Base-by-base conservation (phyloP, 1,140 invertebrate genomes). In the Drosophila takahashii region DNA sequence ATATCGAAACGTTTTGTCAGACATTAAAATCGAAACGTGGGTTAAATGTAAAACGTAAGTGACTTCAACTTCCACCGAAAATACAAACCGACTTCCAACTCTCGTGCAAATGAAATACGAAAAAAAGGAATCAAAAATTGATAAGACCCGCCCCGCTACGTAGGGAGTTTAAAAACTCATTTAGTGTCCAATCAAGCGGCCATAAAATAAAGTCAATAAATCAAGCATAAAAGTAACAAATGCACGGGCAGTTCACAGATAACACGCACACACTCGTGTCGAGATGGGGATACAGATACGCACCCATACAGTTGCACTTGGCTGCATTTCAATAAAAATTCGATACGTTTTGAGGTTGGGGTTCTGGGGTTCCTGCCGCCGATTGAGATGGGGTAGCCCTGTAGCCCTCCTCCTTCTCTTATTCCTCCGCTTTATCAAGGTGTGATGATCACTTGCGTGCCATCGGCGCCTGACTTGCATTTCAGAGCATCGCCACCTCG, bases 171-270 rank as follows among this genome's bases (percentile, higher is more conserved):
- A 86, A 87, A 87, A 87, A 87, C 84, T 87, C 84, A 87, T 87
- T 87, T 87, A 87, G 84, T 86, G 84, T 87, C 84, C 84, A 87
- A 87, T 87, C 84, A 87, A 87, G 84, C 79, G 76, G 72, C 84
- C 84, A 87, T 89, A 87, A 89, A 87, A 89, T 89, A 87, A 87
- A 87, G 84, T 87, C 84, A 87, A 87, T 86, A 86, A 86, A 86
- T 86, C 83, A 86, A 86, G 79, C 83, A 86, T 83, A 89, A 86
- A 86, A 86, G 83, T 86, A 86, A 86, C 84, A 86, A 86, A 86
- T 86, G 84, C 83, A 83, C 79, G 84, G 77, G 47, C 77, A 86
- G 83, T 81, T 65, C 67, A 65, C 81, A 83, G 81, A 86, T 86
- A 86, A 87, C 73, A 77, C 72, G 73, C 73, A 77, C 67, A 80